phyloP scores from a whole-genome alignment of 1,140 invertebrate genomes.

The Tetranychus cinnabarinus region DNA sequence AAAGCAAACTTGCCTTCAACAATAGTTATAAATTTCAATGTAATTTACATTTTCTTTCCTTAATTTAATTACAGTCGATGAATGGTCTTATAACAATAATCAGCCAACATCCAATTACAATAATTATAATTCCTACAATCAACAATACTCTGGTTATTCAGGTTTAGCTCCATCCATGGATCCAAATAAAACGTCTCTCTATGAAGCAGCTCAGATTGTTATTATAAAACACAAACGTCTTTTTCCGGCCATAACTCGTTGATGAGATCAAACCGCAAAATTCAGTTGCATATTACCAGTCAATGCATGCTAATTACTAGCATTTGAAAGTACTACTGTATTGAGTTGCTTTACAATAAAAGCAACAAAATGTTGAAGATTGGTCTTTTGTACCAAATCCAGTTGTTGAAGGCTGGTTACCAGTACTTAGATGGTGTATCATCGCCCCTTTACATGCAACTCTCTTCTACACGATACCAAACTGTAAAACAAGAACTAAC shows the following conservation, averaged over 20 bases:
- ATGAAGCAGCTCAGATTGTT: slow-evolving; percentile 9
- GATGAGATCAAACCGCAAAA: slow-evolving; percentile 9
- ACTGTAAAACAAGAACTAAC: slow-evolving; percentile 44
- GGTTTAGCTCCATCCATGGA: background rate
- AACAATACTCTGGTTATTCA: too few species aligned
- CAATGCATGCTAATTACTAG: too few species aligned
- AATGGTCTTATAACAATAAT: too few species aligned
- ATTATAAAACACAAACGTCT: slow-evolving; percentile 19
- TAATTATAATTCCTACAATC: too few species aligned
- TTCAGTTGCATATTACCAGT: too few species aligned
- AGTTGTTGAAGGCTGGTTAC: slow-evolving; percentile 3
- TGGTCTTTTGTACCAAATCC: slow-evolving; percentile 9
- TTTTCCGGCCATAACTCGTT: slow-evolving; percentile 19
- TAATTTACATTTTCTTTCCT: too few species aligned
- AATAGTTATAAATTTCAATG: too few species aligned
- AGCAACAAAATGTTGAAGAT: background rate
- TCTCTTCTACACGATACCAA: slow-evolving; percentile 63
- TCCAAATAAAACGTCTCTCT: slow-evolving; percentile 3
- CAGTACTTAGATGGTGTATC: slow-evolving; percentile 11
- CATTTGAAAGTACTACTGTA: too few species aligned
- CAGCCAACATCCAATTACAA: too few species aligned
- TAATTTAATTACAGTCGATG: too few species aligned
- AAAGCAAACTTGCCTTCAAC: too few species aligned
- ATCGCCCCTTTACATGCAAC: slow-evolving; percentile 26
- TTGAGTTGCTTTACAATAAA: too few species aligned